These are phyloP conservation scores for Enteromius thamalakanensis DNA, from an alignment of 2,797 vertebrate genomes.

Conservation along the genomic window DNA sequence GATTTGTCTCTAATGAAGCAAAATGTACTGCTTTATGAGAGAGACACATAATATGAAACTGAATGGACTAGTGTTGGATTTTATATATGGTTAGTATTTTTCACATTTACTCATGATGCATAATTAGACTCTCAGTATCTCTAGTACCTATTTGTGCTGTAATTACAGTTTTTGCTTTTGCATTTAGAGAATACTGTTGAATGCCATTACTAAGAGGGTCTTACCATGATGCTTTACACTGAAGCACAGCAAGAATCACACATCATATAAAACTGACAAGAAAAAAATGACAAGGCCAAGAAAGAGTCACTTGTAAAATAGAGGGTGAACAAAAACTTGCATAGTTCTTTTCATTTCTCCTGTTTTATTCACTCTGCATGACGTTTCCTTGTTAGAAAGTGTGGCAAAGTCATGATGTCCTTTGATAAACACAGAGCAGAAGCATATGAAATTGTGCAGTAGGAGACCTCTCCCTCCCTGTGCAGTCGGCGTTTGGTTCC, in stretches of 20 bases:
- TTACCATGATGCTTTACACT: conserved; percentile 5
- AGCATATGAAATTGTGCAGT: conserved; percentile 22
- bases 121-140: conserved; percentile 35
- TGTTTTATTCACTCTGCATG: background rate
- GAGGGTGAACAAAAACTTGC: background rate
- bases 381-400: conserved; percentile 3
- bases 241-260: conserved; percentile 12
- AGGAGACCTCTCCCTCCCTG: background rate
- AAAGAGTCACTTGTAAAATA: conserved; percentile 29
- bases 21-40: background rate
- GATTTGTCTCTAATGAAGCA: background rate
- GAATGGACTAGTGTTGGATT: background rate
- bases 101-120: background rate
- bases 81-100: conserved; percentile 8
- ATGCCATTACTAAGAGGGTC: background rate
- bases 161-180: conserved; percentile 4
- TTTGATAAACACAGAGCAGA: conserved; percentile 41
- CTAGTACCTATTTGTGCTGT: background rate
- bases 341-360: conserved; percentile 5
- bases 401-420: conserved; percentile 34
- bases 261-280: background rate
- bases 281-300: background rate
- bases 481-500: background rate
- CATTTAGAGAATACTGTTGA: conserved; percentile 1
- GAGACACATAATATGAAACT: background rate